These are phyloP conservation scores for Drosophila limbata DNA, from an alignment of 2,888 invertebrate species.

Conservation along the genomic window DNA sequence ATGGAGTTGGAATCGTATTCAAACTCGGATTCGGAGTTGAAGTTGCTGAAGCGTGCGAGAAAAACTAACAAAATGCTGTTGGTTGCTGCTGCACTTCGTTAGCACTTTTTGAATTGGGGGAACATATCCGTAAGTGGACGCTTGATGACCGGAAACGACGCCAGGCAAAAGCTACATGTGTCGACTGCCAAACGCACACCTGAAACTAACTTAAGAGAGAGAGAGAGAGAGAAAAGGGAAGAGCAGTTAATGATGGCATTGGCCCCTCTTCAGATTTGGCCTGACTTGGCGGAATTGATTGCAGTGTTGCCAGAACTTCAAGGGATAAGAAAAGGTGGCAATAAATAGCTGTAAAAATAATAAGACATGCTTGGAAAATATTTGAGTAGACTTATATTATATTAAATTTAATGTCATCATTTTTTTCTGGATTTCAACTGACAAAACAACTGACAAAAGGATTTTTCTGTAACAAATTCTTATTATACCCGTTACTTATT, in stretches of 20 bases:
- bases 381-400: no score
- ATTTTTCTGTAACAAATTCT: no score
- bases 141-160: constrained; percentile 80
- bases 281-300: constrained; percentile 63
- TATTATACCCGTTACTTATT: no score
- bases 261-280: constrained; percentile 38
- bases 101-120: constrained; percentile 42
- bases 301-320: constrained; percentile 12
- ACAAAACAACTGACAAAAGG: no score
- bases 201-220: constrained; percentile 31
- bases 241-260: constrained; percentile 44
- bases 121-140: constrained; percentile 70
- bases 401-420: no score
- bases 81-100: constrained; percentile 50
- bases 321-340: not conserved
- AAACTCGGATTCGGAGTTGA: constrained; percentile 5
- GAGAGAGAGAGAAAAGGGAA: not conserved
- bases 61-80: constrained; percentile 58
- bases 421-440: no score
- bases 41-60: constrained; percentile 59
- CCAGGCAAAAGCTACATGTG: constrained; percentile 55
- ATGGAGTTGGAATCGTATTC: constrained; percentile 28
- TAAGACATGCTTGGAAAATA: no score
- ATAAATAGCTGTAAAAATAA: not conserved
- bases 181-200: constrained; percentile 60